Evolutionary conservation across 2,888 invertebrate genomes (phyloP), one percentile per base, ranked within the genome.

Genomic region (Temnothorax ravouxi): DNA sequence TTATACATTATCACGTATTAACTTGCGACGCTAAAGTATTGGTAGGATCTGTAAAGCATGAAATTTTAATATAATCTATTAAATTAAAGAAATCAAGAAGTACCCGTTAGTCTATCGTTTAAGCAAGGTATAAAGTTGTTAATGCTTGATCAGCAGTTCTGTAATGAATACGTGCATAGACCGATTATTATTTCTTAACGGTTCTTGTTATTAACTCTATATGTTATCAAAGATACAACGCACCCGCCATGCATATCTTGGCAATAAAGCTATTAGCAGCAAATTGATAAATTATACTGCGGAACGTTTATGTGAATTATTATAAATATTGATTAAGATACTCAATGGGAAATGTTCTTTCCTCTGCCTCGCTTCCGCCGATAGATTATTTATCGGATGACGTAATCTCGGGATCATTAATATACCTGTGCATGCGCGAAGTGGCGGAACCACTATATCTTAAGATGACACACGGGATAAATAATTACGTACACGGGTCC

Each of bases 321-420:
- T 25, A 47, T 25, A 47, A 47, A 69, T 79, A 80, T 61, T 59
- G 47, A 69, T 69, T 69, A 25, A 59, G 44, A 71, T 47, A 21
- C 11, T 56, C 29, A 34, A 67, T 41, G 29, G 44, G 29, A 34
- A 79, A 38, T 47, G 29, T 56, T 69, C 56, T 47, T 79, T 59
- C 25, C 61, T 25, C 61, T 25, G 4, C 5, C 29, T 67, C 21
- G 0, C 15, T 41, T 66, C 34, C 34, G 21, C 13, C 41, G 29
- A 44, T 15, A 29, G 54, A 80, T 59, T 69, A 69, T 77, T 59
- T 69, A 69, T 77, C 76, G n/a, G 34, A 54, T 41, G 64, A 52
- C 21, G 71, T 29, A 41, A 71, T 69, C 44, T 66, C 52, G n/a
- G 18, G 56, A 71, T 80, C 71, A 80, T 80, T 79, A 69, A 79